Percentiles rank a stretch among this genome's conserved stretches.
Conservation (phyloP, 1,140 invertebrate species). For the Pogonomyrmex barbatus region DNA sequence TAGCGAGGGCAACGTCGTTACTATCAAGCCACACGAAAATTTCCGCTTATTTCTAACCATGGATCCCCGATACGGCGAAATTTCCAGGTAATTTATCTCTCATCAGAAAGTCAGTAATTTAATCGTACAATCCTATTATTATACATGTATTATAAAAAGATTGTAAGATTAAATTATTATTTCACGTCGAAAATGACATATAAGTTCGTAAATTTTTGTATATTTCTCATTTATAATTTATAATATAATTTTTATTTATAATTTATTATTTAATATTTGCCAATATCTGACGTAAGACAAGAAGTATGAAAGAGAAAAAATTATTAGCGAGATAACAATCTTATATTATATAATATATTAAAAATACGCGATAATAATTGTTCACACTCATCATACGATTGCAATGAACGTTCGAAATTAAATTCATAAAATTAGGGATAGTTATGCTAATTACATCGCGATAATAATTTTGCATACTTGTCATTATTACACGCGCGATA, state of each 20-base stretch:
- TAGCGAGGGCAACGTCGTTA: constrained; percentile 89
- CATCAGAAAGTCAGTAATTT: neutral
- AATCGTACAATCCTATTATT: neutral
- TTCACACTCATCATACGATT: neutral
- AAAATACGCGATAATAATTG: neutral
- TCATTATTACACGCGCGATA: neutral
- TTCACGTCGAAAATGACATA: neutral
- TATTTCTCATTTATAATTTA: neutral
- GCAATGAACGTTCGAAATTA: neutral
- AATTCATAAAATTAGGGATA: neutral
- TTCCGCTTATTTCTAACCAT: constrained; percentile 98
- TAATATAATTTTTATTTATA: too few species aligned
- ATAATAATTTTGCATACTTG: neutral
- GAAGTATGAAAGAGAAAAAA: constrained; percentile 11
- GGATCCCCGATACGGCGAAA: constrained; percentile 97
- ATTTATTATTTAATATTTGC: neutral
- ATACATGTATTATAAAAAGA: neutral
- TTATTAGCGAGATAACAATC: neutral
- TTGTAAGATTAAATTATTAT: neutral
- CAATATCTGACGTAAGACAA: neutral
- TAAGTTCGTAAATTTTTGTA: neutral
- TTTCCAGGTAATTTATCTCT: constrained; percentile 90
- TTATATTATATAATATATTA: neutral
- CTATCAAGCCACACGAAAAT: constrained; percentile 94
- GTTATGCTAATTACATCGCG: neutral